These are phyloP conservation scores for Ameiurus melas DNA, from an alignment of 2,113 vertebrate species.

Conservation along the genomic window DNA sequence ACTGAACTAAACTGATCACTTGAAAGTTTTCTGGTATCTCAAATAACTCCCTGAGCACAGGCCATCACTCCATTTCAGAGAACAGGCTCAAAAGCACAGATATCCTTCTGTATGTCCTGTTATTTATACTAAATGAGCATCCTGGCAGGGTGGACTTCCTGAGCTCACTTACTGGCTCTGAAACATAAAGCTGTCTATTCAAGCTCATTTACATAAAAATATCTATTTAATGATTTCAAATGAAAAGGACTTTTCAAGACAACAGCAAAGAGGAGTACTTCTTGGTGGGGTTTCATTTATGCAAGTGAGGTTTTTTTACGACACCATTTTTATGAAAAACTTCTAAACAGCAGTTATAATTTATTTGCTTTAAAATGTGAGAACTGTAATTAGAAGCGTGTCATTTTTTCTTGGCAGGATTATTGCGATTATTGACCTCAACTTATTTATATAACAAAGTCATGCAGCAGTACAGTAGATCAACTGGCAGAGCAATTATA, in stretches of 20 bases:
- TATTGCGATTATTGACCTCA: background rate
- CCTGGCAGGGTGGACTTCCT: background rate
- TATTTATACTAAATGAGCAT: background rate
- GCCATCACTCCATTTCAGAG: background rate
- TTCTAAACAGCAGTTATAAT: background rate
- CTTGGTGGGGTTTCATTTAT: background rate
- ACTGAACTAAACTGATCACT: background rate
- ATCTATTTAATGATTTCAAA: background rate
- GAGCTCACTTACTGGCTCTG: background rate
- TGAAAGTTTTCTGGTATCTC: background rate
- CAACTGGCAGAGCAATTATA: background rate
- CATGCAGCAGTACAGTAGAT: background rate
- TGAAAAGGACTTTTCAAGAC: background rate
- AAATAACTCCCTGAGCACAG: background rate
- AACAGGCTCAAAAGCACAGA: background rate
- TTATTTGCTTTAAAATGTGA: background rate
- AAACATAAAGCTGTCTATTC: background rate
- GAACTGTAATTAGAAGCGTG: background rate
- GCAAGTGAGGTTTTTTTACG: background rate
- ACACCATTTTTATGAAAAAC: background rate
- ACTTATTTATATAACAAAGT: background rate
- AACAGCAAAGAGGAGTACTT: background rate
- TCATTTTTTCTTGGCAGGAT: background rate
- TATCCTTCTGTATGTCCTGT: background rate
- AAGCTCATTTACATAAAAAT: background rate